Evolutionary conservation across 2,888 invertebrate genomes (phyloP).

Genomic region (Orchesellides sinensis): DNA sequence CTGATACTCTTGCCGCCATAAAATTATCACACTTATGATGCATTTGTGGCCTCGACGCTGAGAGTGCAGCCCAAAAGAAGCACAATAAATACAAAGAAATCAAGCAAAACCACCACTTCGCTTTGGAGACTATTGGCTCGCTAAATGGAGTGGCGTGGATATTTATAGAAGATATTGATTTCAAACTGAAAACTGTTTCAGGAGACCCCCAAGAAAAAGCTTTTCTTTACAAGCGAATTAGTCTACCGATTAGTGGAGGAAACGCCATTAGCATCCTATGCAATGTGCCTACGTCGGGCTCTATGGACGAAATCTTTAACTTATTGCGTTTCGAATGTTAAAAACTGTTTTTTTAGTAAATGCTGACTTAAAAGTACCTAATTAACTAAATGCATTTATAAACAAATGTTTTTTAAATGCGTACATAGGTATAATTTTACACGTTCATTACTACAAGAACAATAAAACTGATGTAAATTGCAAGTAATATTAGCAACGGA

Average conservation of each 20-base stretch:
- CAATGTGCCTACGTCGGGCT: too few relatives aligned
- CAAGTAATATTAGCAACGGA: too few relatives aligned
- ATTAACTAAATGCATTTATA: too few relatives aligned
- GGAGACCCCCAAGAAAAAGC: constrained; percentile 6
- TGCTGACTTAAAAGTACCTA: too few relatives aligned
- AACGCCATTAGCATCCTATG: constrained; percentile 27
- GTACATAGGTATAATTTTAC: too few relatives aligned
- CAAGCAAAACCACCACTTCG: not conserved
- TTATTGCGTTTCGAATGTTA: too few relatives aligned
- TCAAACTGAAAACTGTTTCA: not conserved
- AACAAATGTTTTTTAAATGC: too few relatives aligned
- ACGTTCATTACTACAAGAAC: too few relatives aligned
- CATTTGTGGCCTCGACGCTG: not conserved
- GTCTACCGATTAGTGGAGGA: constrained; percentile 28
- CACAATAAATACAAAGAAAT: constrained; percentile 14
- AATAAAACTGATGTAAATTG: too few relatives aligned
- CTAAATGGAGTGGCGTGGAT: not conserved
- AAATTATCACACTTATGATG: not conserved
- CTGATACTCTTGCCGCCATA: constrained; percentile 18
- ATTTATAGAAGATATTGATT: not conserved
- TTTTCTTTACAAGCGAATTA: not conserved
- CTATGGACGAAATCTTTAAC: too few relatives aligned
- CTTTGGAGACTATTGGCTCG: constrained; percentile 27
- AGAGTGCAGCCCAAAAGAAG: constrained; percentile 7
- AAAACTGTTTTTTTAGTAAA: too few relatives aligned